A percentile compares a stretch with the other conserved stretches of the same genome.
These are phyloP conservation scores for Eupithecia exiguata DNA, from an alignment of 2,888 invertebrate genomes.

Conservation along the genomic window DNA sequence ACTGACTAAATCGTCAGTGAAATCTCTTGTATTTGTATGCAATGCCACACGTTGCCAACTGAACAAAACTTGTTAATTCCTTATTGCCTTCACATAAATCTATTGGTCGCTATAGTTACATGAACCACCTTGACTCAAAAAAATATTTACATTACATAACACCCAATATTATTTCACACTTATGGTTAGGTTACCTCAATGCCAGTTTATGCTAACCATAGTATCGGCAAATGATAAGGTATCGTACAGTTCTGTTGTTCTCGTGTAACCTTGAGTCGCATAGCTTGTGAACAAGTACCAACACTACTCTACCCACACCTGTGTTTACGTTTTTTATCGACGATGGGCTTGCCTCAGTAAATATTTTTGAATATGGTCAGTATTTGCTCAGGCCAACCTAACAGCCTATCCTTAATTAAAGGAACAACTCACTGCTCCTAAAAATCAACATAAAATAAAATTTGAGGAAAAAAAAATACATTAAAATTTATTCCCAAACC, in stretches of 20 bases:
- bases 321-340: constrained; percentile 64
- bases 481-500: background rate
- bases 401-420: background rate
- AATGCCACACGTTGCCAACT: constrained; percentile 50
- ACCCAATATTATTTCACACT: constrained; percentile 45
- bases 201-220: constrained; percentile 44
- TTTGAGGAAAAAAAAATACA: background rate
- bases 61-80: constrained; percentile 45
- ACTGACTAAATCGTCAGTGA: constrained; percentile 51
- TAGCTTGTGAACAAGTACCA: constrained; percentile 40
- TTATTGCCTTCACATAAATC: constrained; percentile 31
- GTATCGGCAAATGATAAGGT: constrained; percentile 58
- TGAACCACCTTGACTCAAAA: constrained; percentile 46
- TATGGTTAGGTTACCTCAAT: constrained; percentile 41
- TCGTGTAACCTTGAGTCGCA: constrained; percentile 66
- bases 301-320: constrained; percentile 60
- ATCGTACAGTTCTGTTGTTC: constrained; percentile 48
- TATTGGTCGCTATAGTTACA: constrained; percentile 38
- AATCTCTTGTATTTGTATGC: constrained; percentile 48
- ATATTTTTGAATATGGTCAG: constrained; percentile 32
- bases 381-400: constrained; percentile 11
- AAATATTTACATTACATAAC: constrained; percentile 44
- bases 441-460: background rate
- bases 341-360: constrained; percentile 46
- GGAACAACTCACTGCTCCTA: background rate